phyloP scores from a whole-genome alignment of 2,797 vertebrate species.

The Knipowitschia caucasica region DNA sequence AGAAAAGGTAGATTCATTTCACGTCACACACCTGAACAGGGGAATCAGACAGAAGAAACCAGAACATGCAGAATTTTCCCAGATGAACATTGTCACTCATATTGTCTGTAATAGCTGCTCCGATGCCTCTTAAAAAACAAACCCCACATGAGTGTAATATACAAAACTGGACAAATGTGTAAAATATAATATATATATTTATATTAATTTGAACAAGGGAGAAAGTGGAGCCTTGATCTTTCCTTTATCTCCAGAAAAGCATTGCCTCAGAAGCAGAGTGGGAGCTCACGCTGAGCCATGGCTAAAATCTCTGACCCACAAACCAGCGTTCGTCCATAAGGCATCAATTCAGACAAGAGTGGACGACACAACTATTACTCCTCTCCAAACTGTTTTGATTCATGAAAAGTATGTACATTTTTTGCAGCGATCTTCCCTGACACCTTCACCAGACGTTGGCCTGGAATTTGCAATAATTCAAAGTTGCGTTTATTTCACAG shows the following conservation, averaged over 20 bases:
- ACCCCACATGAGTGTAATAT: slow-evolving; percentile 74
- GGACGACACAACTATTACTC: not conserved
- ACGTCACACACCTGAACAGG: slow-evolving; percentile 69
- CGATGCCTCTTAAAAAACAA: slow-evolving; percentile 74
- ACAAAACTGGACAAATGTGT: slow-evolving; percentile 78
- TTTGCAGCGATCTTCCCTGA: slow-evolving; percentile 13
- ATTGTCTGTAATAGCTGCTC: slow-evolving; percentile 76
- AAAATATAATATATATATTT: slow-evolving; percentile 77
- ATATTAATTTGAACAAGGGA: slow-evolving; percentile 78
- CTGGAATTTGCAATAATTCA: not conserved
- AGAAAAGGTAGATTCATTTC: slow-evolving; percentile 71
- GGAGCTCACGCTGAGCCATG: slow-evolving; percentile 46
- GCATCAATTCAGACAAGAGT: slow-evolving; percentile 49
- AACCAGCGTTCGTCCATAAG: slow-evolving; percentile 59
- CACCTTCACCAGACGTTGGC: slow-evolving; percentile 3
- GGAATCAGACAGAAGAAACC: slow-evolving; percentile 57
- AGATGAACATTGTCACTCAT: slow-evolving; percentile 74
- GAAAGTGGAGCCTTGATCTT: slow-evolving; percentile 80
- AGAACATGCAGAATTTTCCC: slow-evolving; percentile 78
- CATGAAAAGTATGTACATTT: slow-evolving; percentile 7
- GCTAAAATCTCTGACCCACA: slow-evolving; percentile 36
- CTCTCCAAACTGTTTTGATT: not conserved
- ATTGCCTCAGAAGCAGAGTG: slow-evolving; percentile 44
- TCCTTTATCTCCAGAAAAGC: slow-evolving; percentile 52
- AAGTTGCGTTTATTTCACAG: not conserved